Evolutionary conservation across 1,140 invertebrate species (phyloP).

Genomic region (Tetramorium alpestre): DNA sequence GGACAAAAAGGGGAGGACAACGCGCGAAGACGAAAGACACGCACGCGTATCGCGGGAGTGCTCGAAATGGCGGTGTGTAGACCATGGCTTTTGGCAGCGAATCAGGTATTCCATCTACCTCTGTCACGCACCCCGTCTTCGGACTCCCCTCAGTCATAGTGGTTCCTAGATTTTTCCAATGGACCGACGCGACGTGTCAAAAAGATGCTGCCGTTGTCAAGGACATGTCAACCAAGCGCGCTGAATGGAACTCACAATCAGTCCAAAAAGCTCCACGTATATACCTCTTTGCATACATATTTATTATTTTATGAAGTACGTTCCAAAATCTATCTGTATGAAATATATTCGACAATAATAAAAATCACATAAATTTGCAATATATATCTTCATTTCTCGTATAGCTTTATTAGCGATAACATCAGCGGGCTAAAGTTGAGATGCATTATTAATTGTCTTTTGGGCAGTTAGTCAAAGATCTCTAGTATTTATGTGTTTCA

Average conservation of each 20-base stretch:
- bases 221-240: not conserved
- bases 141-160: conserved; percentile 80
- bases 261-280: not conserved
- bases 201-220: conserved; percentile 36
- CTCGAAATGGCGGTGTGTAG: conserved; percentile 77
- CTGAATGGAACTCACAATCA: not conserved
- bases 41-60: conserved; percentile 76
- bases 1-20: conserved; percentile 61
- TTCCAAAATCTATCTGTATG: not conserved
- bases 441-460: conserved; percentile 73
- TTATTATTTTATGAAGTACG: not conserved
- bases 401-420: not conserved
- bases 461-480: conserved; percentile 69
- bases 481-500: conserved; percentile 25
- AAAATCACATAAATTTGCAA: not conserved
- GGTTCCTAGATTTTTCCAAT: conserved; percentile 56
- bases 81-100: conserved; percentile 78
- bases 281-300: not conserved
- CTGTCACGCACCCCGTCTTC: conserved; percentile 78
- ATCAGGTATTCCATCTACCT: conserved; percentile 81
- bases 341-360: not conserved
- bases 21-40: conserved; percentile 74
- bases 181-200: conserved; percentile 67
- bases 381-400: not conserved
- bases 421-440: not conserved